phyloP scores from a whole-genome alignment of 2,113 vertebrate species.

The Hydrochoerus hydrochaeris region DNA sequence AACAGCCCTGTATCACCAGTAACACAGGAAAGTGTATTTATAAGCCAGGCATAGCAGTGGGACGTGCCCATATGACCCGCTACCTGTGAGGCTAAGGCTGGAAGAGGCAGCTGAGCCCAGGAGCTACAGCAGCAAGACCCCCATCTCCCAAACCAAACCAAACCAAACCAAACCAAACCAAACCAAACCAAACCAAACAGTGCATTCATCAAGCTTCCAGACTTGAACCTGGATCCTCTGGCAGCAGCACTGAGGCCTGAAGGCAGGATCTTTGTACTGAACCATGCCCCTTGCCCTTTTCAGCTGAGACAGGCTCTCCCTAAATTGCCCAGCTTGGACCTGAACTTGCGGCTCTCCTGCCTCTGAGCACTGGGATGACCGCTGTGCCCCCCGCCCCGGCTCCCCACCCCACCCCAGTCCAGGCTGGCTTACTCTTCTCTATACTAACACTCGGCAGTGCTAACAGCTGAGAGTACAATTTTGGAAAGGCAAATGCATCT shows the following conservation, averaged over 20 bases:
- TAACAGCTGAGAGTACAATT: background rate
- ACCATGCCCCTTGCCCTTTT: background rate
- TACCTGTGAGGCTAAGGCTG: background rate
- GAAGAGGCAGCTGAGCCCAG: background rate
- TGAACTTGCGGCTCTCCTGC: background rate
- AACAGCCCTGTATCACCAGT: no score
- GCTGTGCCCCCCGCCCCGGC: no score
- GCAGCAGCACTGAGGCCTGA: background rate
- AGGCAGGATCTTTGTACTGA: background rate
- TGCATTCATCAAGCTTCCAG: no score
- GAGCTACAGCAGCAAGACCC: background rate
- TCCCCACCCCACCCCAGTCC: no score
- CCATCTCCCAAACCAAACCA: background rate
- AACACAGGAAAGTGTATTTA: background rate
- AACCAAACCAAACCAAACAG: background rate
- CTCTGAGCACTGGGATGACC: background rate
- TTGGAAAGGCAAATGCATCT: background rate
- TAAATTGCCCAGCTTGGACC: background rate
- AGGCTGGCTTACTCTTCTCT: background rate
- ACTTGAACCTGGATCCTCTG: rapidly evolving
- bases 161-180: background rate
- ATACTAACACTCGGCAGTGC: background rate
- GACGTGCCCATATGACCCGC: background rate
- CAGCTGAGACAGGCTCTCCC: background rate
- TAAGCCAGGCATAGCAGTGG: background rate